Conservation (phyloP, 2,888 invertebrate species). For the Rhagium mordax region DNA sequence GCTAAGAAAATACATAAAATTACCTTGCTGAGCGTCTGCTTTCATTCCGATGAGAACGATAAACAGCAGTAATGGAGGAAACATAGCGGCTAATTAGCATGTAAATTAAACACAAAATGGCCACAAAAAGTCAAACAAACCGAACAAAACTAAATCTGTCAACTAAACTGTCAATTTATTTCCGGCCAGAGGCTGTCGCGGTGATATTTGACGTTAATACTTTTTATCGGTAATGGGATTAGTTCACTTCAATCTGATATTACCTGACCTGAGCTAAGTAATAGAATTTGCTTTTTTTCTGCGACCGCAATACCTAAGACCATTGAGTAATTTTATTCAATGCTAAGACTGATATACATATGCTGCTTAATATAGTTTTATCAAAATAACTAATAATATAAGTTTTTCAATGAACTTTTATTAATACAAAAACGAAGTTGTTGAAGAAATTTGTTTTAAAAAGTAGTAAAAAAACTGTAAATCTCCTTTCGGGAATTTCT, state of each 20-base stretch:
- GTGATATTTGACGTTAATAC: neutral
- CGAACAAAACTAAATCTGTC: neutral
- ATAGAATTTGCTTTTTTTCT: too few species aligned
- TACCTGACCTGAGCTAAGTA: too few species aligned
- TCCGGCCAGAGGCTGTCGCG: neutral
- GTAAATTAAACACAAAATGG: neutral
- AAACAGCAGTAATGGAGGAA: neutral
- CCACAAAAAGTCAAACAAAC: slow-evolving; percentile 1
- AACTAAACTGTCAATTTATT: slow-evolving; percentile 2
- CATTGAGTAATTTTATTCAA: too few species aligned
- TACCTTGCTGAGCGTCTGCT: slow-evolving; percentile 14
- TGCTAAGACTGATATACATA: too few species aligned
- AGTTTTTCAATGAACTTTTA: too few species aligned
- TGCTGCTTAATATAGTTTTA: too few species aligned
- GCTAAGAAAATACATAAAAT: slow-evolving; percentile 7
- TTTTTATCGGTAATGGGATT: neutral
- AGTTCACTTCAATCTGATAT: neutral
- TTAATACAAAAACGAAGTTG: too few species aligned
- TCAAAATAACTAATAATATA: too few species aligned
- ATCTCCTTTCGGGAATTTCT: too few species aligned
- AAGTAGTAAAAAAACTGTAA: too few species aligned
- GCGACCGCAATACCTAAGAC: too few species aligned
- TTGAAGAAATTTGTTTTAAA: too few species aligned
- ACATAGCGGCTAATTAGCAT: neutral
- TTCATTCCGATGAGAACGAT: slow-evolving; percentile 14